A percentile compares a stretch with the other conserved stretches of the same genome.
These are phyloP conservation scores for Procambarus virginalis DNA, from an alignment of 1,140 invertebrate species.

Conservation along the genomic window DNA sequence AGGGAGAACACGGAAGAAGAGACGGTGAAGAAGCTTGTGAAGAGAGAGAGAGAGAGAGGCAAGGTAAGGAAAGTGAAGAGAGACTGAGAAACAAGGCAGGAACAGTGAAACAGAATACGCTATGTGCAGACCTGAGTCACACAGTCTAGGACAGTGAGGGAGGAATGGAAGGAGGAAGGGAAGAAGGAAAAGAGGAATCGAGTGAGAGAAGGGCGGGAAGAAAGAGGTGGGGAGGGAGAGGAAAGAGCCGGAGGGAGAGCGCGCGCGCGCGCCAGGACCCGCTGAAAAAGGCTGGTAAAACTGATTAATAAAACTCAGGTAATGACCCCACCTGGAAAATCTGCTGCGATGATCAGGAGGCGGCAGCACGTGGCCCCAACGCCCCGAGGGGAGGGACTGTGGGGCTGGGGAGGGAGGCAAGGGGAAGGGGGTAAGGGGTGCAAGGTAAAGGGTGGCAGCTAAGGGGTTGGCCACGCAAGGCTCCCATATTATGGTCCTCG, in stretches of 20 bases:
- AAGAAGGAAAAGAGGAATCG: not conserved
- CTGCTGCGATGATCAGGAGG: not conserved
- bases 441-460: not conserved
- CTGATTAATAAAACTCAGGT: constrained; percentile 34
- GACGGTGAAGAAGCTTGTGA: not conserved
- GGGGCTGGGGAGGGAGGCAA: not conserved
- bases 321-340: constrained; percentile 23
- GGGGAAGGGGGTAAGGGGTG: not conserved
- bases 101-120: not conserved
- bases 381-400: not conserved
- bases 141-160: not conserved
- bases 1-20: not conserved
- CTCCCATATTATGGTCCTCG: no score
- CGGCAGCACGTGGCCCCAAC: not conserved
- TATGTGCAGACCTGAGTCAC: no score
- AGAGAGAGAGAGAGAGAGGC: not conserved
- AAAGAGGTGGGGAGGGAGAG: no score
- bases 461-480: not conserved
- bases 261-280: no score
- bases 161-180: not conserved
- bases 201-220: not conserved
- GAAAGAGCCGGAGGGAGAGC: no score
- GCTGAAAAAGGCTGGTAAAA: not conserved
- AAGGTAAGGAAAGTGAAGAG: not conserved
- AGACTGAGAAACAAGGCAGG: not conserved